phyloP scores from a whole-genome alignment of 30 jellyfish, hydroid and myxozoan species.

The Aurelia coerulea region DNA sequence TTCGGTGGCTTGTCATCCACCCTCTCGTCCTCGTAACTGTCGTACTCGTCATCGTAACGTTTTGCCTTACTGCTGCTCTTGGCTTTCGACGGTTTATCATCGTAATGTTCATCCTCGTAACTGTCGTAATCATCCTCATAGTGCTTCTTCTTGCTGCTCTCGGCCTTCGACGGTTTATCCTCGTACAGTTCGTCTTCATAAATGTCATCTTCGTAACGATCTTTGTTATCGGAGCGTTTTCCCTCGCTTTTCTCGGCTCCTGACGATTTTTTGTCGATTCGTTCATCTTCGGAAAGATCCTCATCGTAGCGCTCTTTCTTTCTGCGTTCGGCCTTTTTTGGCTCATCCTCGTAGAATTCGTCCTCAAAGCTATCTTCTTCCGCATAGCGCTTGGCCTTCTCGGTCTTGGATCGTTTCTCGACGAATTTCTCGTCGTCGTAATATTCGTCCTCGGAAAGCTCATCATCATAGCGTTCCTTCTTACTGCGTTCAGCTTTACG shows the following conservation, averaged over 20 bases:
- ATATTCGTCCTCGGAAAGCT: slow-evolving; percentile 1
- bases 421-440: neutral
- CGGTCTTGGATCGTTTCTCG: too few relatives aligned
- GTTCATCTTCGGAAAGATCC: neutral
- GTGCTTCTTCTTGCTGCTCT: neutral
- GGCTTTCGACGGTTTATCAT: slow-evolving; percentile 13
- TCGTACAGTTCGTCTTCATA: slow-evolving; percentile 1
- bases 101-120: neutral
- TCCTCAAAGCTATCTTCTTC: neutral
- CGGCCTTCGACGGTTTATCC: neutral
- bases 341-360: neutral
- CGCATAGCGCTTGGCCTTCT: neutral
- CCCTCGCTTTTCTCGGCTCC: neutral
- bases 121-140: slow-evolving; percentile 21
- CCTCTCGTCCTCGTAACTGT: slow-evolving; percentile 30
- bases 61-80: neutral
- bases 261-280: too few relatives aligned
- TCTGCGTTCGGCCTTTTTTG: neutral
- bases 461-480: neutral
- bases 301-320: neutral
- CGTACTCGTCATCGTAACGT: neutral
- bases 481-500: neutral
- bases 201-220: neutral
- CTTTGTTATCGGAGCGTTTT: neutral
- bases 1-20: neutral